These are phyloP conservation scores for Eolophus roseicapilla DNA, from an alignment of 2,113 vertebrate genomes.

Conservation along the genomic window DNA sequence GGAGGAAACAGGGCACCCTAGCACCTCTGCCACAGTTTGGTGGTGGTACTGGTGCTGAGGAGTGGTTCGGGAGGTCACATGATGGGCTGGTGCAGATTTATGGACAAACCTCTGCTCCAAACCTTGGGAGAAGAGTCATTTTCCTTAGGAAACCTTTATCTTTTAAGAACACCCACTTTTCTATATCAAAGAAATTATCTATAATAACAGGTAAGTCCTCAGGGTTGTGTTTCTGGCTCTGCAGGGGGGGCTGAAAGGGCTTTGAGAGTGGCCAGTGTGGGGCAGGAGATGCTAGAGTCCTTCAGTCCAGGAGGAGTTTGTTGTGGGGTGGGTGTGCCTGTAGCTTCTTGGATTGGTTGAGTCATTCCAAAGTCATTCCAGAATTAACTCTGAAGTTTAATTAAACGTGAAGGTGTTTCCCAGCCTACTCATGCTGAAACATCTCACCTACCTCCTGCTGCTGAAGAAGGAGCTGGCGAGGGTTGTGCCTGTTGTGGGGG, in stretches of 20 bases:
- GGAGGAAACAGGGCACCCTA: background rate
- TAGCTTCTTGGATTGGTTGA: background rate
- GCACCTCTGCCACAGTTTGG: rapidly evolving
- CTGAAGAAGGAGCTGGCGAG: background rate
- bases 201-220: rapidly evolving
- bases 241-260: background rate
- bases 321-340: background rate
- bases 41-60: rapidly evolving
- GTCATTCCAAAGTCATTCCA: background rate
- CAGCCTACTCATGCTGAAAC: background rate
- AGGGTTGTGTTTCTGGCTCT: rapidly evolving
- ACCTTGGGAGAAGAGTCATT: background rate
- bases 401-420: background rate
- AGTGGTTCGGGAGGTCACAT: too few species aligned
- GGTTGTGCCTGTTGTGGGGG: background rate
- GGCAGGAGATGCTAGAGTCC: background rate
- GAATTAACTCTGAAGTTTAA: background rate
- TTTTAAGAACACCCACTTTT: rapidly evolving
- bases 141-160: background rate
- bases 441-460: background rate
- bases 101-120: background rate
- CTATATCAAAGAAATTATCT: background rate
- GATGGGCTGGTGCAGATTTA: background rate
- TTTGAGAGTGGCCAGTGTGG: rapidly evolving
- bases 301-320: background rate